Percentiles rank a stretch among this genome's conserved stretches.
These are phyloP conservation scores for Oscheius sp. DNA, from an alignment of 1,140 invertebrate species.

Conservation along the genomic window DNA sequence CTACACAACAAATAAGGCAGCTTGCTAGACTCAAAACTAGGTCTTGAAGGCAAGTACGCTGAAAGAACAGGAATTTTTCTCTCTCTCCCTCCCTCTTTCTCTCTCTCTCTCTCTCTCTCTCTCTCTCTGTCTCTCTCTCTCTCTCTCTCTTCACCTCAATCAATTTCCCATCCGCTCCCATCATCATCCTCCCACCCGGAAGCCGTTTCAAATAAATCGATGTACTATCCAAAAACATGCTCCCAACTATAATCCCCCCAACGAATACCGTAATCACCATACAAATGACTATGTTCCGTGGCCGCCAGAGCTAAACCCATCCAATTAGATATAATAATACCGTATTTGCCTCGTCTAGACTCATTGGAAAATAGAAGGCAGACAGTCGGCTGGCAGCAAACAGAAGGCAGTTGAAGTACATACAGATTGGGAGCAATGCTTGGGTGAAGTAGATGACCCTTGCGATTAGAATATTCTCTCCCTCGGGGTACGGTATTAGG, in stretches of 20 bases:
- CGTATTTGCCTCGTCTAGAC: neutral
- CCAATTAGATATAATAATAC: no score
- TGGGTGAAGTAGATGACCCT: neutral
- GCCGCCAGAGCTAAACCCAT: neutral
- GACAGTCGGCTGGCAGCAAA: neutral
- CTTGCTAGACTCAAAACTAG: neutral
- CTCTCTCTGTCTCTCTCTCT: neutral
- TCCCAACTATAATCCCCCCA: neutral
- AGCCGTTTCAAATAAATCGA: neutral
- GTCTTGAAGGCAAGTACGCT: neutral
- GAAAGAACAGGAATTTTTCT: neutral
- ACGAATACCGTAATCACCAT: neutral
- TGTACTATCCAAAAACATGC: neutral
- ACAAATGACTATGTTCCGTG: neutral
- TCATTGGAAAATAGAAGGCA: neutral
- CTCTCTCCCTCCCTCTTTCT: neutral
- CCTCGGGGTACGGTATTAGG: neutral
- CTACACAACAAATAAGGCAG: neutral
- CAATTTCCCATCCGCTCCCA: neutral
- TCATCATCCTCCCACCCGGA: neutral
- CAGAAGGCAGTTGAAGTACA: neutral
- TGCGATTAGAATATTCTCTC: neutral
- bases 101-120: neutral
- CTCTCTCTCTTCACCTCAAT: neutral
- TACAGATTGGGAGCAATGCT: neutral